Percentiles rank a stretch among this genome's conserved stretches.
These are phyloP conservation scores for Ceratina calcarata DNA, from an alignment of 1,140 invertebrate genomes.

Conservation along the genomic window DNA sequence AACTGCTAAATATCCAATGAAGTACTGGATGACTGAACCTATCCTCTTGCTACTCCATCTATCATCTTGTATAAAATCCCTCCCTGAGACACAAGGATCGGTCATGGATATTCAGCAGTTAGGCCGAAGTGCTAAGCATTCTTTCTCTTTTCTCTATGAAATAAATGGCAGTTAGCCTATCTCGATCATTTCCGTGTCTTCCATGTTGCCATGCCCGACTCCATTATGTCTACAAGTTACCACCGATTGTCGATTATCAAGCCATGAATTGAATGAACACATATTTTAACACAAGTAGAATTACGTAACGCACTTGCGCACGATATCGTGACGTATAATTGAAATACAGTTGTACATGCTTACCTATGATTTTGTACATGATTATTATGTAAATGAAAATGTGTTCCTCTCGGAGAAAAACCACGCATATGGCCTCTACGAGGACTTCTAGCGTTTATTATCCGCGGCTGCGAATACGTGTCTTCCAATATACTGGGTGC, in stretches of 20 bases:
- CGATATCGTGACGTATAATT: neutral
- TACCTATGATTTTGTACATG: conserved; percentile 72
- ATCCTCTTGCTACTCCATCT: conserved; percentile 58
- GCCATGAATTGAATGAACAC: conserved; percentile 7
- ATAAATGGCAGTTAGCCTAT: conserved; percentile 74
- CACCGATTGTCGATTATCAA: conserved; percentile 9
- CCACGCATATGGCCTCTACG: conserved; percentile 78
- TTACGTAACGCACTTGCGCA: neutral
- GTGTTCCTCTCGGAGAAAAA: conserved; percentile 71
- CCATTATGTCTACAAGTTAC: conserved; percentile 70
- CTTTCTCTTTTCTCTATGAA: conserved; percentile 47
- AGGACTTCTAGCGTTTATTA: conserved; percentile 87
- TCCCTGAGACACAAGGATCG: conserved; percentile 66
- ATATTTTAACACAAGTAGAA: neutral
- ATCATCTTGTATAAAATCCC: conserved; percentile 68
- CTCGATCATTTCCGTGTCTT: conserved; percentile 77
- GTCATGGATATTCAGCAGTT: conserved; percentile 67
- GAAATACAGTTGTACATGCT: conserved; percentile 14
- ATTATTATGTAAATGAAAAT: conserved; percentile 68
- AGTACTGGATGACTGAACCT: conserved; percentile 48
- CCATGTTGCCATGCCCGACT: conserved; percentile 70
- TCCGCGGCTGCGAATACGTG: conserved; percentile 86
- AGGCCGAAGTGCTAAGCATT: conserved; percentile 62
- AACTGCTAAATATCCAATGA: conserved; percentile 65
- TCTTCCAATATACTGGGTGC: conserved; percentile 98